Evolutionary conservation across 35 echinoderm and acorn worm genomes (phyloP).

Genomic region (Stichopus chloronotus): DNA sequence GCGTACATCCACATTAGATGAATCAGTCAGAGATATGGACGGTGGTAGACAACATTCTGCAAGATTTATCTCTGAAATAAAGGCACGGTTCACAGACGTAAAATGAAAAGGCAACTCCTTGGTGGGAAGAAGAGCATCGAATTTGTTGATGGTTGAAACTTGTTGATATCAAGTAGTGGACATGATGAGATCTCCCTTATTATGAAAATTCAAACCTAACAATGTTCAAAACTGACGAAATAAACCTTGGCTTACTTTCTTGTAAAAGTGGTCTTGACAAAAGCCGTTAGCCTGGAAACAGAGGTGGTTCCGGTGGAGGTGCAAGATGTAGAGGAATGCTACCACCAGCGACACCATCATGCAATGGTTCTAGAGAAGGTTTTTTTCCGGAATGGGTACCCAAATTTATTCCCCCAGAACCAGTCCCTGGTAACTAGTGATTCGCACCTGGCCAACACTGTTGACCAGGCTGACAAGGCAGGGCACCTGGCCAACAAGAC

Average conservation of each 20-base stretch:
- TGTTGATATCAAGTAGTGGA: too few relatives aligned
- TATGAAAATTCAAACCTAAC: too few relatives aligned
- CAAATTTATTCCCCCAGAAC: not conserved
- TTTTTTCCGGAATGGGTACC: not conserved
- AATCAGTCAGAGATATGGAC: too few relatives aligned
- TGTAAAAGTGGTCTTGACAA: slow-evolving; percentile 1
- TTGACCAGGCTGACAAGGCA: not conserved
- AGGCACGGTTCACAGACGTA: too few relatives aligned
- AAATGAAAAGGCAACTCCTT: too few relatives aligned
- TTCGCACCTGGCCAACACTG: not conserved
- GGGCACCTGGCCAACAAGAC: not conserved
- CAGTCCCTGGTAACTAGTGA: not conserved
- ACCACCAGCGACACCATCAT: slow-evolving; percentile 29
- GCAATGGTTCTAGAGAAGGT: not conserved
- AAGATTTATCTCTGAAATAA: too few relatives aligned
- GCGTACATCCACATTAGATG: too few relatives aligned
- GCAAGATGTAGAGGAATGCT: not conserved
- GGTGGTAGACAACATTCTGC: too few relatives aligned
- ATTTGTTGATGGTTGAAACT: too few relatives aligned
- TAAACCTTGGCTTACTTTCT: not conserved
- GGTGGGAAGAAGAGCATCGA: too few relatives aligned
- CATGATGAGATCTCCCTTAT: too few relatives aligned
- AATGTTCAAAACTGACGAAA: too few relatives aligned
- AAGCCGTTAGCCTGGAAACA: not conserved
- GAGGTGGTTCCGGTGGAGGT: not conserved